Percentiles rank a stretch among this genome's conserved stretches.
phyloP scores from a whole-genome alignment of 2,113 vertebrate genomes.

The Dipodomys ordii region DNA sequence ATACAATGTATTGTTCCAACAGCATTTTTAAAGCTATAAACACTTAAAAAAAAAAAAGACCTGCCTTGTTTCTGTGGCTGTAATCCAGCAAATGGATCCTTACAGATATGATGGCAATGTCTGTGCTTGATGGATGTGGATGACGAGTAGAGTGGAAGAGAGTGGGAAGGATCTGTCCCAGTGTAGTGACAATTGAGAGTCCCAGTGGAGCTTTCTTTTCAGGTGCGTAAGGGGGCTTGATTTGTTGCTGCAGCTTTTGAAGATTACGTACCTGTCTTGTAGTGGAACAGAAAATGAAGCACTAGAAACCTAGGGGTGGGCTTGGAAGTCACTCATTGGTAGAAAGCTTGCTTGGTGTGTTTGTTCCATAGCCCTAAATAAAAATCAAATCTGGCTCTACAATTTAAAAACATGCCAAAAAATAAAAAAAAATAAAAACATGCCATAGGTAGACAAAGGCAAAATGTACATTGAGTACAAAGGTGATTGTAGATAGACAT shows the following conservation, averaged over 20 bases:
- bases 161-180: slow-evolving; percentile 10
- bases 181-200: not conserved
- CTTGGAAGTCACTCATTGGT: not conserved
- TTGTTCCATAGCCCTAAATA: not conserved
- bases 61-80: not conserved
- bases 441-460: not conserved
- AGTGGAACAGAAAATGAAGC: slow-evolving; percentile 7
- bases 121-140: not conserved
- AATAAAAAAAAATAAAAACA: not conserved
- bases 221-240: not conserved
- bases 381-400: not conserved
- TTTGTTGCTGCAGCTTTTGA: not conserved
- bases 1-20: not conserved
- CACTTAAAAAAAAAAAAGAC: not conserved
- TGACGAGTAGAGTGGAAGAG: slow-evolving; percentile 1
- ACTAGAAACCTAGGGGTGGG: not conserved
- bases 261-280: not conserved
- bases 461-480: slow-evolving; percentile 20
- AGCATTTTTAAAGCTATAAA: slow-evolving; percentile 6
- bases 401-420: not conserved
- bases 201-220: not conserved
- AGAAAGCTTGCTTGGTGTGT: not conserved
- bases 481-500: no score
- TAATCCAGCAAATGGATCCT: not conserved
- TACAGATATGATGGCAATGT: not conserved